Evolutionary conservation across 2,797 vertebrate species (phyloP).

Genomic region (Ambastaia sidthimunki): DNA sequence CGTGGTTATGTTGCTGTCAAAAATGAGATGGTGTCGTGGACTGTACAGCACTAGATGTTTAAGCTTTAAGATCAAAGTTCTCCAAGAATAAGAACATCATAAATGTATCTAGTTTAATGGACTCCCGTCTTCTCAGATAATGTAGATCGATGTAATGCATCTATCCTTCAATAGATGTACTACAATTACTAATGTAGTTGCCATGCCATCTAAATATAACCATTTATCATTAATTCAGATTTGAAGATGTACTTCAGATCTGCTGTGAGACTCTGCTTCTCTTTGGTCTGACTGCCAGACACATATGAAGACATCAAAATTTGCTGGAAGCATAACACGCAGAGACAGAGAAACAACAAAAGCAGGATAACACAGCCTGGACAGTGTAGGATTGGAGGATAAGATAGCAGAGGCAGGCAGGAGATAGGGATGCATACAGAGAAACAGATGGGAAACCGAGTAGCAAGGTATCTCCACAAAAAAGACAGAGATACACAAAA

Average conservation of each 20-base stretch:
- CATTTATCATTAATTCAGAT: background rate
- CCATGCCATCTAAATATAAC: background rate
- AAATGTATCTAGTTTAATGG: background rate
- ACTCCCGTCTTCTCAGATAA: no score
- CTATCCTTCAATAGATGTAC: background rate
- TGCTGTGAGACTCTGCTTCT: background rate
- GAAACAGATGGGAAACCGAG: conserved; percentile 31
- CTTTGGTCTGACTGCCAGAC: background rate
- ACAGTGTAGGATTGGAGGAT: conserved; percentile 34
- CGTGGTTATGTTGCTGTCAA: background rate
- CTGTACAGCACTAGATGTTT: background rate
- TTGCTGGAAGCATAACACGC: background rate
- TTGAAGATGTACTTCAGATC: background rate
- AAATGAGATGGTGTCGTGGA: background rate
- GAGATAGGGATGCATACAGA: conserved; percentile 21
- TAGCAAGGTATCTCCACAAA: conserved; percentile 4
- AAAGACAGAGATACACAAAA: conserved; percentile 26
- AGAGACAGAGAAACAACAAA: background rate
- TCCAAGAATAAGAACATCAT: background rate
- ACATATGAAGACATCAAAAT: background rate
- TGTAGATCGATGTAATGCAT: no score
- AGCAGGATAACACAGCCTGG: conserved; percentile 21
- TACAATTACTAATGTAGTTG: background rate
- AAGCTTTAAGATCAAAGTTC: background rate
- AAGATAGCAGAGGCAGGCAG: conserved; percentile 41